Evolutionary conservation across 2,797 vertebrate species (phyloP), one percentile per base, ranked within the genome.

Genomic region (Amblyopsis hoosieri): DNA sequence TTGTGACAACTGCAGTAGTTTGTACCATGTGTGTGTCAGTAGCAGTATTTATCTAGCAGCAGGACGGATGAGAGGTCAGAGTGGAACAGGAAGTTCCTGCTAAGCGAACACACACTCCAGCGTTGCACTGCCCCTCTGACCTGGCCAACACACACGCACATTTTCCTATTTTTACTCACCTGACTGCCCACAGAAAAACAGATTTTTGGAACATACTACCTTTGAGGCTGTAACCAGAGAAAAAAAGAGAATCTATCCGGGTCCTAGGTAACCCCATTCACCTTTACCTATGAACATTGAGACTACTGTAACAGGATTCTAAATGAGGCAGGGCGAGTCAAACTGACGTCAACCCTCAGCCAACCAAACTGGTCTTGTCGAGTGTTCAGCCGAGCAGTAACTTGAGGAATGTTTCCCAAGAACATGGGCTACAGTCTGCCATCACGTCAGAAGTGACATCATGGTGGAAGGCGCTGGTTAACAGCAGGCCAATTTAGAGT

Each of bases 31-130:
- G 80, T 62, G 60, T 50, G 59, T 69, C 54, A 13, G 77, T 57
- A 71, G 74, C 69, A 37, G 69, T 79, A 57, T 85, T 81, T 81
- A 70, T 77, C 55, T 17, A 85, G 72, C 80, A 84, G 84, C 83
- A 72, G 78, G 77, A 76, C 65, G 63, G 73, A 75, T 71, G 78
- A 86, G 69, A 84, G 75, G 72, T 84, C 57, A 64, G 74, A 85
- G 70, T 66, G 65, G 53, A 89, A 85, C 71, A 79, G 83, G 90
- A 91, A 87, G 73, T 81, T 85, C 85, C 85, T 82, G 80, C 88
- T 83, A 87, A 70, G 84, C 53, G 69, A 84, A 77, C 84, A 83
- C 83, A 88, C 81, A 81, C 73, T 71, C 53, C 63, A 74, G 76
- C 58, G 0, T 69, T 60, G 11, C 72, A 13, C 74, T 69, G 70